A percentile compares a stretch with the other conserved stretches of the same genome.
Evolutionary conservation across 2,797 vertebrate species (phyloP).

Genomic region (Poeciliopsis infans): DNA sequence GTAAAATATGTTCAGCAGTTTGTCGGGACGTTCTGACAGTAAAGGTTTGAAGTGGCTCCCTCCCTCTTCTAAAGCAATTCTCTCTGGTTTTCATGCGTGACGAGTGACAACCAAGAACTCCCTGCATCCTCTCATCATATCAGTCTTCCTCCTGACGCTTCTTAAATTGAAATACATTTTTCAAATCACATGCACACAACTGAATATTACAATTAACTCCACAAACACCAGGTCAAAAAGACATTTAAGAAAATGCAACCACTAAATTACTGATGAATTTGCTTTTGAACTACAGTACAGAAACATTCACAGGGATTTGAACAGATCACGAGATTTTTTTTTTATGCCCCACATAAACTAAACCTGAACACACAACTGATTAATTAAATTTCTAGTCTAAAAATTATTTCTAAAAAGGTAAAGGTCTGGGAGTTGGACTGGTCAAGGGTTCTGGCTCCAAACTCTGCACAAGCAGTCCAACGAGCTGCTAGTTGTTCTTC

Average conservation of each 20-base stretch:
- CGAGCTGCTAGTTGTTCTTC: background rate
- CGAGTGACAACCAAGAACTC: background rate
- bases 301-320: background rate
- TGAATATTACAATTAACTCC: background rate
- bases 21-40: background rate
- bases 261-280: background rate
- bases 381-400: background rate
- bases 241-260: background rate
- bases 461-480: background rate
- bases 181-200: background rate
- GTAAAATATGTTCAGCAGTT: background rate
- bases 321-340: background rate
- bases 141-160: background rate
- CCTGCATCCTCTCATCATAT: background rate
- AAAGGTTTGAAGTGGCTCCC: background rate
- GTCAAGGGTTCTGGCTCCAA: background rate
- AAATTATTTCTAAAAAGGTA: background rate
- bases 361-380: background rate
- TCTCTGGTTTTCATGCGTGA: background rate
- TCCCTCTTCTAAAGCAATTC: background rate
- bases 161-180: background rate
- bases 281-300: background rate
- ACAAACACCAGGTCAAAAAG: background rate
- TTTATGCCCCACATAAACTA: background rate
- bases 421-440: no score